These are phyloP conservation scores for Lepidurus apus DNA, from an alignment of 1,140 invertebrate species.

Conservation along the genomic window DNA sequence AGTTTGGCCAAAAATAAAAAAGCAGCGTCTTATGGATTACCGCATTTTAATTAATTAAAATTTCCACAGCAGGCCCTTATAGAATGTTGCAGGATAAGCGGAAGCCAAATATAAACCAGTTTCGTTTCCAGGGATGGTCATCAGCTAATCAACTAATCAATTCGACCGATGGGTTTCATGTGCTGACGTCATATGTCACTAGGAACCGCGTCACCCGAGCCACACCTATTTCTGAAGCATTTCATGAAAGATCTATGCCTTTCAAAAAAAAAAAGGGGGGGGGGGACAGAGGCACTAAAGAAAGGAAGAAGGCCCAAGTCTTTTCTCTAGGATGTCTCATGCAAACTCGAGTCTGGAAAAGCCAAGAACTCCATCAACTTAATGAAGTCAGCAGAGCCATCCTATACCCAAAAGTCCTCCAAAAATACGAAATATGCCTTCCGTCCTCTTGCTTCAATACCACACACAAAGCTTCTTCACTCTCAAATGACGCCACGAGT, in stretches of 20 bases:
- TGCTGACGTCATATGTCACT: background rate
- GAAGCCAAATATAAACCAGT: too few species aligned
- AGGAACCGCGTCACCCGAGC: background rate
- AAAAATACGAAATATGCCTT: background rate
- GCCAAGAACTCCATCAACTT: background rate
- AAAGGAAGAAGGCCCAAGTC: background rate
- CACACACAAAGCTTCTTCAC: too few species aligned
- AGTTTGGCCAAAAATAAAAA: too few species aligned
- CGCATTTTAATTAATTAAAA: too few species aligned
- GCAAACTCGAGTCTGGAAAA: background rate
- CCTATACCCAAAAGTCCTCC: background rate
- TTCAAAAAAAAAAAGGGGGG: background rate
- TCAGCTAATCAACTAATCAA: background rate
- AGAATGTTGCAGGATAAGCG: too few species aligned
- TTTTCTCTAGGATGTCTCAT: background rate
- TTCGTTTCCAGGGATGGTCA: background rate
- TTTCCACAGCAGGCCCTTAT: too few species aligned
- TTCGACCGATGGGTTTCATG: background rate
- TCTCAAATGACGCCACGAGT: too few species aligned
- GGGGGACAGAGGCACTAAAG: background rate
- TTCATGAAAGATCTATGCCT: background rate
- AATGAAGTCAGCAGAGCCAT: background rate
- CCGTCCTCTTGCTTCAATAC: too few species aligned
- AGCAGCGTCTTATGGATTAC: too few species aligned
- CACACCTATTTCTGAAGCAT: slow-evolving; percentile 1